These are phyloP conservation scores for Sceloporus undulatus DNA, from an alignment of 2,113 vertebrate genomes.

Conservation along the genomic window DNA sequence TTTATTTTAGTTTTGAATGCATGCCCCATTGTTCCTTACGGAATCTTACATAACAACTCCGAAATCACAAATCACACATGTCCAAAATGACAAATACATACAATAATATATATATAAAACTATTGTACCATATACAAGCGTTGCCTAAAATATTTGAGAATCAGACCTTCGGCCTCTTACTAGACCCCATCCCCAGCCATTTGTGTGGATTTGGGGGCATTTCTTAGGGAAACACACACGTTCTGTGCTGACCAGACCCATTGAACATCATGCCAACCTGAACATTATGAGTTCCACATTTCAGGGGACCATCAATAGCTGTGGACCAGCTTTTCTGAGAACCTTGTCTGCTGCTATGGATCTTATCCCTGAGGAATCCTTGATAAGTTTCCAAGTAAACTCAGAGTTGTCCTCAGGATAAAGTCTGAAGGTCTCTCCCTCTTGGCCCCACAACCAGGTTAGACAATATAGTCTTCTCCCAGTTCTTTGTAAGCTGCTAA, in stretches of 20 bases:
- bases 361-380: neutral
- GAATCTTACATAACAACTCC: too few relatives aligned
- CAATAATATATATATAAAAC: neutral
- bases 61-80: too few relatives aligned
- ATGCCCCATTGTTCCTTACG: too few relatives aligned
- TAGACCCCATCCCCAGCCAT: too few relatives aligned
- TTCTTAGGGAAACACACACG: neutral
- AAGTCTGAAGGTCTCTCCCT: neutral
- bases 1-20: too few relatives aligned
- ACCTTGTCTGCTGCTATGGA: constrained; percentile 6
- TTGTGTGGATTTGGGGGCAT: neutral
- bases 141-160: too few relatives aligned
- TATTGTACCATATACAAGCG: too few relatives aligned
- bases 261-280: neutral
- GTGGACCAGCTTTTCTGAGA: neutral
- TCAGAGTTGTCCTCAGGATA: neutral
- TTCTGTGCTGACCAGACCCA: neutral
- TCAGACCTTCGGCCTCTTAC: neutral
- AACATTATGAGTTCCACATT: neutral
- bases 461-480: neutral
- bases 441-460: neutral
- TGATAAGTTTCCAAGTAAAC: constrained; percentile 2
- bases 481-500: neutral
- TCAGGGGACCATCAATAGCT: neutral
- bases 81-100: neutral